Evolutionary conservation across 2,797 vertebrate genomes (phyloP), one percentile per base, ranked within the genome.

Genomic region (Sebastes alutus): DNA sequence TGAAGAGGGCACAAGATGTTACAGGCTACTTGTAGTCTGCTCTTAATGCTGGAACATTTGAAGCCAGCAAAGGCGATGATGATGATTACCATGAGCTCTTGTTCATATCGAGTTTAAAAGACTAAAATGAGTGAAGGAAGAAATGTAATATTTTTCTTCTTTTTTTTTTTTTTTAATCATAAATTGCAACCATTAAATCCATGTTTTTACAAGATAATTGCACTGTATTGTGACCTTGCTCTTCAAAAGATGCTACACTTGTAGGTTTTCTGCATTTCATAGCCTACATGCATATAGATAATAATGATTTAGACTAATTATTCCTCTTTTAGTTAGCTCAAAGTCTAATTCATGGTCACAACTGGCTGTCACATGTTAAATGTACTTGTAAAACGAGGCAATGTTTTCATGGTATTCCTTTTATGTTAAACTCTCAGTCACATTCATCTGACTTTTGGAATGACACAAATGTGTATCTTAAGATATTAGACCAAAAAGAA

Each of bases 1-100:
- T 0, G 6, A 33, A 69, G 29, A 69, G 83, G 77, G 60, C 83
- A 60, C 63, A 72, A 13, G 61, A 91, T 82, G 90, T 77, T 85
- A 62, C 46, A 49, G 46, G 46, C 18, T 49, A 49, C 72, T 84
- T 49, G 66, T 59, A 68, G 78, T 61, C 75, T 60, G 18, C 60
- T 75, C 69, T 77, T 30, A 52, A 46, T 2, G 29, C 56, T 5
- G 67, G 23, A n/a, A 72, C 52, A 33, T 52, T 60, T 8, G 30
- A 65, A 81, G 7, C 46, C 4, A 69, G 27, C 58, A 65, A 60
- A 89, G 64, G 38, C 64, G 25, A 59, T 8, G 52, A 32, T 22
- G 35, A 32, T 22, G 35, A 32, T 12, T 7, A 7, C 59, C 1
- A 16, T 12, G n/a, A 29, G 30, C 16, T 49, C 42, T 30, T 16